phyloP scores from a whole-genome alignment of 1,140 invertebrate genomes.

The Ylistrum balloti region DNA sequence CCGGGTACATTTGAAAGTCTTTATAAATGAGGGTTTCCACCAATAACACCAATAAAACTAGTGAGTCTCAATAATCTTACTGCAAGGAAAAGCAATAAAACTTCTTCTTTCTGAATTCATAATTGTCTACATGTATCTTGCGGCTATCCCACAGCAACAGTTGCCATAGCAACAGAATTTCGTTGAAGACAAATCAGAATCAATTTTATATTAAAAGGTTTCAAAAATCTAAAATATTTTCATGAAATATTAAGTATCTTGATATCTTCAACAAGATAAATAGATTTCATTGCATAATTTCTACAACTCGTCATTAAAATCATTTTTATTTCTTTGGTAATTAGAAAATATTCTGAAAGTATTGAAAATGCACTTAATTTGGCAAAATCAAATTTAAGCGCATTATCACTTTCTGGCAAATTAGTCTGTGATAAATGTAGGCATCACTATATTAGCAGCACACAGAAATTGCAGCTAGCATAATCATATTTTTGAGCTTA shows the following conservation, averaged over 20 bases:
- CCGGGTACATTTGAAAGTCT: not conserved
- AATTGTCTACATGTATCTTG: conserved; percentile 34
- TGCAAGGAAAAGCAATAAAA: not conserved
- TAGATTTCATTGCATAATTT: not conserved
- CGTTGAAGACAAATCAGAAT: not conserved
- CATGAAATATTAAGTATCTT: not conserved
- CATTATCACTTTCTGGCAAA: not conserved
- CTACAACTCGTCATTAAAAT: not conserved
- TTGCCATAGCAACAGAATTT: conserved; percentile 11
- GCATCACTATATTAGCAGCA: too few relatives aligned
- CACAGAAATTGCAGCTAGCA: too few relatives aligned
- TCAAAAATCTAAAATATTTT: conserved; percentile 12
- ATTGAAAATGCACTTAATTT: too few relatives aligned
- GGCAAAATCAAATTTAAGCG: too few relatives aligned
- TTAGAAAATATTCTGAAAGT: not conserved
- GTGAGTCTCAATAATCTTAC: not conserved
- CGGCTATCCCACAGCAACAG: not conserved
- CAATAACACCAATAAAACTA: not conserved
- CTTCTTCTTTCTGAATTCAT: not conserved
- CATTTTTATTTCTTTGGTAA: not conserved
- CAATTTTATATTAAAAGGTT: not conserved
- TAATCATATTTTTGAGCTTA: too few relatives aligned
- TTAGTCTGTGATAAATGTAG: too few relatives aligned
- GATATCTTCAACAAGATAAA: not conserved
- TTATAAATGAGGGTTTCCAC: not conserved